A percentile compares a stretch with the other conserved stretches of the same genome.
Conservation (phyloP, 2,113 vertebrate species). For the Uria aalge region DNA sequence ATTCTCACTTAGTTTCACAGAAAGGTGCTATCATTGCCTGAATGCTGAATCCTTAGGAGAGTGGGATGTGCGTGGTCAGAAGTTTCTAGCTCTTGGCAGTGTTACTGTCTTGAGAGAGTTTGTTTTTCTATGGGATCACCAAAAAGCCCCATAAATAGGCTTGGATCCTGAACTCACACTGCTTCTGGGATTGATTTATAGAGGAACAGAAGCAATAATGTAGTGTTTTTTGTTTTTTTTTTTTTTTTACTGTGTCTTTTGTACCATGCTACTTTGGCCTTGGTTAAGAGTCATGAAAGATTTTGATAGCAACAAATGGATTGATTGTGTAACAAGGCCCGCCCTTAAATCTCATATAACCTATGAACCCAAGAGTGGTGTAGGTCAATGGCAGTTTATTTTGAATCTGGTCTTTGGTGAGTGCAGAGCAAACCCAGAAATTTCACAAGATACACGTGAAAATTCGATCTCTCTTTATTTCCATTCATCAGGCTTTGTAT, state of each 20-base stretch:
- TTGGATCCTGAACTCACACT: not conserved
- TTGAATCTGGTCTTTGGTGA: not conserved
- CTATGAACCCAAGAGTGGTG: not conserved
- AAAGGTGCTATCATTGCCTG: not conserved
- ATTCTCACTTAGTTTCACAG: not conserved
- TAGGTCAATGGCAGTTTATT: not conserved
- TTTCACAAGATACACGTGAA: not conserved
- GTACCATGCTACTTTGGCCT: not conserved
- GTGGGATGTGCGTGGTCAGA: not conserved
- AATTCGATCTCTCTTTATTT: conserved; percentile 26
- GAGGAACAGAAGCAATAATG: not conserved
- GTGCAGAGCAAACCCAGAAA: not conserved
- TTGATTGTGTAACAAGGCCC: not conserved
- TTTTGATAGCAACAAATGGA: not conserved
- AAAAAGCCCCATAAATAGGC: not conserved
- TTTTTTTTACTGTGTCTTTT: not conserved
- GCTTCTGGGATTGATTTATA: not conserved
- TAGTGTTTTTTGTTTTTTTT: not conserved
- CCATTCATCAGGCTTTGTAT: not conserved
- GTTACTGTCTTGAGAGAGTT: not conserved
- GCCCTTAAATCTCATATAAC: not conserved
- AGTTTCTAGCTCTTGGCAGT: not conserved
- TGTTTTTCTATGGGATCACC: not conserved
- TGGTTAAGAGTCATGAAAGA: not conserved
- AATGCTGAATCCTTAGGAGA: not conserved